Conservation (phyloP, 2,113 vertebrate genomes). For the Taxidea taxus region DNA sequence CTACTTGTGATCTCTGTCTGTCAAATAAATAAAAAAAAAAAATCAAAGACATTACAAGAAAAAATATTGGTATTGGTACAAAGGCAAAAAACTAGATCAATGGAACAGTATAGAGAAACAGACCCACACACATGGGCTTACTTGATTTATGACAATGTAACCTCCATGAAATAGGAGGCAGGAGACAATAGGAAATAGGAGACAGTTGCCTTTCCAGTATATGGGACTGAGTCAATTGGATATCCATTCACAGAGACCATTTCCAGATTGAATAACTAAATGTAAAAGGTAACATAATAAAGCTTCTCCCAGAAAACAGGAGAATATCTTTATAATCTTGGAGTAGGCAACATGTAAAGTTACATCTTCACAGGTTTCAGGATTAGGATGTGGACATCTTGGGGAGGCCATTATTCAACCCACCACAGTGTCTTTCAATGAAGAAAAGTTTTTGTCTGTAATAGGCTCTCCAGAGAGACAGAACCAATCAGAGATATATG, state of each 20-base stretch:
- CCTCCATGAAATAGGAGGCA: neutral
- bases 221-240: neutral
- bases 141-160: neutral
- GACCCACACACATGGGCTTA: neutral
- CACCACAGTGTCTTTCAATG: neutral
- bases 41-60: neutral
- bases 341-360: neutral
- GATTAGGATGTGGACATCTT: neutral
- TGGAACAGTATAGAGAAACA: neutral
- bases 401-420: neutral
- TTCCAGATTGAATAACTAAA: neutral
- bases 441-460: neutral
- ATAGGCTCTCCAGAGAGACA: neutral
- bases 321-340: neutral
- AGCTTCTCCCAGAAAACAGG: neutral
- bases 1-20: no score
- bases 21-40: no score
- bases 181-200: no score
- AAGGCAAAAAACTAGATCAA: neutral
- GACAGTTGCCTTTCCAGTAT: neutral
- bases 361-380: neutral
- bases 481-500: neutral
- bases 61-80: neutral
- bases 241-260: neutral
- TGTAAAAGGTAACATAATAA: neutral